phyloP scores from a whole-genome alignment of 2,797 vertebrate species.

The Propithecus perrieri region DNA sequence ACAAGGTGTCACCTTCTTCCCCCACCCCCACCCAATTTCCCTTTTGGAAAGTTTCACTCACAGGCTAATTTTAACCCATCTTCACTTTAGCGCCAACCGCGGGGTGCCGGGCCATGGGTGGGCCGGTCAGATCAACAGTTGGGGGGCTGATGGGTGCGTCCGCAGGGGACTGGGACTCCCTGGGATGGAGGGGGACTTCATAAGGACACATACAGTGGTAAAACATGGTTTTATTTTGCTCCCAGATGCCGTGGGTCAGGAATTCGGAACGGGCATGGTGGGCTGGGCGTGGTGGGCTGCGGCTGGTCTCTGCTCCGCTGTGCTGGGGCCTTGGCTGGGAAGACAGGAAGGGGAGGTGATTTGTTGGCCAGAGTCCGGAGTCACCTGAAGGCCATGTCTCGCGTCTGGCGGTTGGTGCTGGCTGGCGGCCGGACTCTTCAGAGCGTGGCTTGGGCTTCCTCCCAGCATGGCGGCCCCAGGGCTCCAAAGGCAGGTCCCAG shows the following conservation, averaged over 20 bases:
- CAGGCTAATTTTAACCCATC: background rate
- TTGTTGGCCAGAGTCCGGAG: no score
- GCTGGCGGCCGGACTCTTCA: background rate
- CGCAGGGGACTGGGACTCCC: background rate
- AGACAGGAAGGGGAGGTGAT: no score
- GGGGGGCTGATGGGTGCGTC: background rate
- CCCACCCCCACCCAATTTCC: background rate
- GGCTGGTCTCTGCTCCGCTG: rapidly evolving
- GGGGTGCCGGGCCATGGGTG: background rate
- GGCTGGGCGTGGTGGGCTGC: rapidly evolving
- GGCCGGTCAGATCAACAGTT: background rate
- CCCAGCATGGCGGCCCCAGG: background rate
- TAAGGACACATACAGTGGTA: background rate
- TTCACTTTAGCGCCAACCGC: background rate
- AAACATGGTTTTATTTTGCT: background rate
- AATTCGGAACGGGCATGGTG: rapidly evolving
- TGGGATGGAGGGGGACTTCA: background rate
- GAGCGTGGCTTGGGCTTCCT: background rate
- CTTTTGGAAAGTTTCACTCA: background rate
- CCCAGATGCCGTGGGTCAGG: rapidly evolving
- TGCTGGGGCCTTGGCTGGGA: background rate
- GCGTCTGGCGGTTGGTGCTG: rapidly evolving
- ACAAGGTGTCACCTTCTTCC: background rate
- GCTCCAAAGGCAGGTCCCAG: background rate
- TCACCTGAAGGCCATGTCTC: rapidly evolving